A percentile compares a stretch with the other conserved stretches of the same genome.
These are phyloP conservation scores for Strongylocentrotus purpuratus DNA, from an alignment of 35 echinoderm and acorn worm species.

Conservation along the genomic window DNA sequence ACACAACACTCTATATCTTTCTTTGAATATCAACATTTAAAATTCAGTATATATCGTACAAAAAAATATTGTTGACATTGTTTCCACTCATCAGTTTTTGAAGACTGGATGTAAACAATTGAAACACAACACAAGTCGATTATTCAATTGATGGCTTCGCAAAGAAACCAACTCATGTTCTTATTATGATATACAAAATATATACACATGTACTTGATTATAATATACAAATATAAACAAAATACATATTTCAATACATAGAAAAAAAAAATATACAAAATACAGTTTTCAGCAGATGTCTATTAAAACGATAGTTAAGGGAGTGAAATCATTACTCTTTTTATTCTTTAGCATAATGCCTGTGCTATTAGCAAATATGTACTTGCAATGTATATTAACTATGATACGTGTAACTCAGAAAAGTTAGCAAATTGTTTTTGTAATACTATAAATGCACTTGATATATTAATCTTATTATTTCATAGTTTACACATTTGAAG, in stretches of 20 bases:
- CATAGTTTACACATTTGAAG: background rate
- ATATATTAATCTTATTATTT: background rate
- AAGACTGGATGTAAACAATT: background rate
- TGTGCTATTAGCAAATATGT: background rate
- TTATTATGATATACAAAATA: background rate
- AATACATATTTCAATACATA: background rate
- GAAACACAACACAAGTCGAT: background rate
- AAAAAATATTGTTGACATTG: background rate
- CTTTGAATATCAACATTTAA: background rate
- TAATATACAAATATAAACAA: background rate
- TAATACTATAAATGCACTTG: background rate
- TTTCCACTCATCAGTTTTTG: background rate
- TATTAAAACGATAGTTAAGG: background rate
- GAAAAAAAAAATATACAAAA: background rate
- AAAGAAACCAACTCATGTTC: background rate
- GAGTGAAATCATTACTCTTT: background rate
- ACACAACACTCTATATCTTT: background rate
- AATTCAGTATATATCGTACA: background rate
- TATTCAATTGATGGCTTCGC: background rate
- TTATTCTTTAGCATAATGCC: background rate
- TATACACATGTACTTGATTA: too few species aligned
- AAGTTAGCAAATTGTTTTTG: background rate
- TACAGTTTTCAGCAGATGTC: background rate
- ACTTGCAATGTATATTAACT: background rate
- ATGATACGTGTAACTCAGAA: background rate